phyloP scores from a whole-genome alignment of 2,113 vertebrate species.

The Poecile atricapillus region DNA sequence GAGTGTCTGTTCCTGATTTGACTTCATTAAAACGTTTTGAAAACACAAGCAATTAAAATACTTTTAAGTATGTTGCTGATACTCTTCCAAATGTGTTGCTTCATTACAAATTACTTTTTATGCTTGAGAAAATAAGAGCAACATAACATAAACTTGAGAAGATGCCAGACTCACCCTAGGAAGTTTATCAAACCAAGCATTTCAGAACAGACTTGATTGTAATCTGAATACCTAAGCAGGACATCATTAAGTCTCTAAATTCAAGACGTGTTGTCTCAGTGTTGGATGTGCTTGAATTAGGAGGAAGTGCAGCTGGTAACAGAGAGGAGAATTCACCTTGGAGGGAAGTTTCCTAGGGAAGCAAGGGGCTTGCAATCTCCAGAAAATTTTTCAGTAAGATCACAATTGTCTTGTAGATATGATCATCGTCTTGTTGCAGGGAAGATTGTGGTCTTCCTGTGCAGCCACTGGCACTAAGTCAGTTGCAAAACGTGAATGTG shows the following conservation, averaged over 20 bases:
- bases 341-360: neutral
- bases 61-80: conserved; percentile 1
- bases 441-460: neutral
- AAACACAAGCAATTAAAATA: conserved; percentile 12
- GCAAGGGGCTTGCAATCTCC: neutral
- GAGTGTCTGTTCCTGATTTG: conserved; percentile 29
- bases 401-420: neutral
- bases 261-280: neutral
- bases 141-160: neutral
- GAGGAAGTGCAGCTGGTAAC: neutral
- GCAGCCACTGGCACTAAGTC: neutral
- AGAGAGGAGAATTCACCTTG: neutral
- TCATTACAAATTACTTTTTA: neutral
- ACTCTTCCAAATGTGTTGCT: neutral
- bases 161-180: neutral
- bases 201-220: neutral
- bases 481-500: neutral
- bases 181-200: neutral
- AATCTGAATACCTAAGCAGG: neutral
- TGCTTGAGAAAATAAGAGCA: neutral
- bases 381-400: neutral
- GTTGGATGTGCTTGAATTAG: neutral
- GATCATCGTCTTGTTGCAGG: neutral
- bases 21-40: conserved; percentile 33
- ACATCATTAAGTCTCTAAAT: neutral